Percentiles rank a stretch among this genome's conserved stretches.
These are phyloP conservation scores for Papilio aristodemus DNA, from an alignment of 1,140 invertebrate genomes.

Conservation along the genomic window DNA sequence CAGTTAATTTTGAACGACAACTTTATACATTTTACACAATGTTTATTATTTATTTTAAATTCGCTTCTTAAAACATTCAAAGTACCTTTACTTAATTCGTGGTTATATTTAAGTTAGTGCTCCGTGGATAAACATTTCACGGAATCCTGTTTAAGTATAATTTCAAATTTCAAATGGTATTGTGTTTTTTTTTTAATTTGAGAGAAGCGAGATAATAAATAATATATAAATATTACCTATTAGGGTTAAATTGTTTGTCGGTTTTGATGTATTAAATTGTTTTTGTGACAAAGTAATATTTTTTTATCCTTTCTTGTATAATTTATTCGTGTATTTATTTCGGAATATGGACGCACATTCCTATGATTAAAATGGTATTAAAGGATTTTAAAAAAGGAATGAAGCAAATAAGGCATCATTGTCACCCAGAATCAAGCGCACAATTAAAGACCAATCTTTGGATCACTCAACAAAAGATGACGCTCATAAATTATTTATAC, in stretches of 20 bases:
- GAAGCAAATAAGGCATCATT: too few species aligned
- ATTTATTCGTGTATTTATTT: too few species aligned
- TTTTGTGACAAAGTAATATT: slow-evolving; percentile 11
- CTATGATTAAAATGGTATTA: too few species aligned
- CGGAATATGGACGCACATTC: too few species aligned
- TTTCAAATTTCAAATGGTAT: background rate
- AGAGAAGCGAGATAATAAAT: background rate
- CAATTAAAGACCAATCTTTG: too few species aligned
- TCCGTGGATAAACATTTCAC: background rate
- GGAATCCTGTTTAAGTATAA: background rate
- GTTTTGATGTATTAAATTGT: background rate
- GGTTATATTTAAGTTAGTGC: background rate
- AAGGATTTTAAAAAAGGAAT: too few species aligned
- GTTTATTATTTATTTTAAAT: background rate
- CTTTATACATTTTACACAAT: background rate
- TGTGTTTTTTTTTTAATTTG: slow-evolving; percentile 8
- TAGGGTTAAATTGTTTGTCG: slow-evolving; percentile 4
- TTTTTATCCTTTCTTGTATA: too few species aligned
- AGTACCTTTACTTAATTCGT: slow-evolving; percentile 6
- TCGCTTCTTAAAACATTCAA: slow-evolving; percentile 14
- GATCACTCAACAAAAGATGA: too few species aligned
- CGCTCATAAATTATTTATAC: too few species aligned
- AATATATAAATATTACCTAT: background rate
- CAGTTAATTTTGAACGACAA: background rate
- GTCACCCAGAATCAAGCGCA: too few species aligned